These are phyloP conservation scores for Neostethus bicornis DNA, from an alignment of 2,797 vertebrate genomes.

Conservation along the genomic window DNA sequence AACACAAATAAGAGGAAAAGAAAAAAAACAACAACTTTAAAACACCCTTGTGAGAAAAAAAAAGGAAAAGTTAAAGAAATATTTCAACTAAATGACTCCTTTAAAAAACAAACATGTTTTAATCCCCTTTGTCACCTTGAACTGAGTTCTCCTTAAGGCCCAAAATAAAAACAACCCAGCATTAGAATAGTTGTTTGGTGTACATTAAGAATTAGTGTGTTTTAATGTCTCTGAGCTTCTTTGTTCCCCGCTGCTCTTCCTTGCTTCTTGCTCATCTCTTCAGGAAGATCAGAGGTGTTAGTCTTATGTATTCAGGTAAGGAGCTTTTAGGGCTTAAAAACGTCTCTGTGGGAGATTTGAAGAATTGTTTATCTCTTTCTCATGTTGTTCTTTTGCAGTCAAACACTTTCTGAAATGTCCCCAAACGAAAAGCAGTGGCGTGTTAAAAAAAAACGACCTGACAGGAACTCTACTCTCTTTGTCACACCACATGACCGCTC, in stretches of 20 bases:
- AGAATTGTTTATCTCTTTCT: slow-evolving; percentile 64
- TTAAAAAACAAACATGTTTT: slow-evolving; percentile 14
- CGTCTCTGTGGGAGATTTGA: slow-evolving; percentile 58
- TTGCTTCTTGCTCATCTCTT: slow-evolving; percentile 53
- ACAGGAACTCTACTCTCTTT: slow-evolving; percentile 71
- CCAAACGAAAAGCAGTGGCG: slow-evolving; percentile 67
- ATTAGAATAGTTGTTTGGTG: slow-evolving; percentile 38
- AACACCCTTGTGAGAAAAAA: neutral
- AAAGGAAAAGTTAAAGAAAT: neutral
- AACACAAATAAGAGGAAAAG: neutral
- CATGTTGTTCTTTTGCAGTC: slow-evolving; percentile 51
- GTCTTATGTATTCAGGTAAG: slow-evolving; percentile 60
- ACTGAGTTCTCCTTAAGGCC: slow-evolving; percentile 19
- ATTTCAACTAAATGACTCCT: slow-evolving; percentile 34
- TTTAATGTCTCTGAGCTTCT: slow-evolving; percentile 3
- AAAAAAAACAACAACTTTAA: neutral
- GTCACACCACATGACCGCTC: slow-evolving; percentile 68
- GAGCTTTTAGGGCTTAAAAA: slow-evolving; percentile 55
- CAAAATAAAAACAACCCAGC: slow-evolving; percentile 22
- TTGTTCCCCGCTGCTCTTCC: neutral
- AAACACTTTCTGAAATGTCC: slow-evolving; percentile 60
- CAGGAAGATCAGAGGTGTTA: slow-evolving; percentile 69
- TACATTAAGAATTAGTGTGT: slow-evolving; percentile 1
- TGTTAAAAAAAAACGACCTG: slow-evolving; percentile 76
- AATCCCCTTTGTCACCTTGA: slow-evolving; percentile 14